Evolutionary conservation across 2,797 vertebrate genomes (phyloP).

Genomic region (Urosaurus nigricauda): DNA sequence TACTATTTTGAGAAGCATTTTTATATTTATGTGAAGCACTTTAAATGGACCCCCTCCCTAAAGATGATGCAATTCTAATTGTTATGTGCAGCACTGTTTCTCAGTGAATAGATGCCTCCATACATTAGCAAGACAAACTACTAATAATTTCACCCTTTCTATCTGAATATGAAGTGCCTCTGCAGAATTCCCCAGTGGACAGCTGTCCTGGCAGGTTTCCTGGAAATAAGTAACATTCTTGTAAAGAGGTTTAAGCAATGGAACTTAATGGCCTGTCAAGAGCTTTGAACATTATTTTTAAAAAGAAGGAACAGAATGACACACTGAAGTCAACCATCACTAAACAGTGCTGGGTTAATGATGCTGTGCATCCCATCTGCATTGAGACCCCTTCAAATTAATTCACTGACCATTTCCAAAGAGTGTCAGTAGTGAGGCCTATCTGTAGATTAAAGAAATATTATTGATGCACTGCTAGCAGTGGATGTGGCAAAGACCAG

Average conservation of each 20-base stretch:
- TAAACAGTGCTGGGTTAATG: neutral
- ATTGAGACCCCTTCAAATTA: neutral
- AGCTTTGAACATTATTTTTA: neutral
- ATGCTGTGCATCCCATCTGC: neutral
- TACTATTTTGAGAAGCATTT: conserved; percentile 41
- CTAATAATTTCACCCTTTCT: conserved; percentile 15
- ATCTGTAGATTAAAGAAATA: neutral
- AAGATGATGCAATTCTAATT: conserved; percentile 2
- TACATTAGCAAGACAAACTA: neutral
- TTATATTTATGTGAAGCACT: conserved; percentile 36
- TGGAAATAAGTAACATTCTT: conserved; percentile 1
- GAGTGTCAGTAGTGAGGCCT: neutral
- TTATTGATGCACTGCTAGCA: neutral
- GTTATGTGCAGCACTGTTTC: conserved; percentile 1
- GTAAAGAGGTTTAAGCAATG: neutral
- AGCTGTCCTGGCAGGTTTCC: neutral
- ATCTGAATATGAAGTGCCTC: neutral
- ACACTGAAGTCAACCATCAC: neutral
- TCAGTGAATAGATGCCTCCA: neutral
- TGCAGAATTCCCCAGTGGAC: neutral
- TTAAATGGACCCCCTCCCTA: conserved; percentile 3
- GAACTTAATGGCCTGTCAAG: neutral
- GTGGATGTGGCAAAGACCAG: neutral
- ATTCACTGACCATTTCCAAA: neutral
- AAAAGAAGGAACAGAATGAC: neutral